Conservation (phyloP, 2,797 vertebrate genomes). For the Myotis myotis region DNA sequence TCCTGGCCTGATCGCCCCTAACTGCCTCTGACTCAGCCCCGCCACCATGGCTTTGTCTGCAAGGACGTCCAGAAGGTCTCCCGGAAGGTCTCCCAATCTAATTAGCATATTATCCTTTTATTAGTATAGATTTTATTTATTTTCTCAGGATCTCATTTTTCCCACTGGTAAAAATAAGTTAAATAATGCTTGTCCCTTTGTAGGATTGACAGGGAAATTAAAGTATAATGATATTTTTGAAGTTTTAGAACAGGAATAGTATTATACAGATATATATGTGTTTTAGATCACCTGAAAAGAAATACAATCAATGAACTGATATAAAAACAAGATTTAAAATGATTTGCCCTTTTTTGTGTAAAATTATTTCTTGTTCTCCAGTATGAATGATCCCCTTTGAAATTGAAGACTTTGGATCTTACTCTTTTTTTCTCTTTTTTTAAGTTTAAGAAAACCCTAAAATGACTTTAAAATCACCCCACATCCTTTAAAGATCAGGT, state of each 20-base stretch:
- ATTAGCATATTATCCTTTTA: no score
- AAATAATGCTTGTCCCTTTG: neutral
- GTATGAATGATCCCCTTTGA: constrained; percentile 16
- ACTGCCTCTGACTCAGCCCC: no score
- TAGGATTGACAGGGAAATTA: neutral
- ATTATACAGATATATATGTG: neutral
- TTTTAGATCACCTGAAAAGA: neutral
- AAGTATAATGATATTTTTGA: neutral
- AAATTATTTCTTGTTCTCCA: constrained; percentile 6
- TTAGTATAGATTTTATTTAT: neutral
- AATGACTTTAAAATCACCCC: constrained; percentile 32
- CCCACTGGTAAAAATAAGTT: neutral
- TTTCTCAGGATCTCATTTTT: neutral
- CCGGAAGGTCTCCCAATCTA: no score
- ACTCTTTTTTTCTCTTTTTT: neutral
- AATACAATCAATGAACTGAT: neutral
- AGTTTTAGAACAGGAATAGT: neutral
- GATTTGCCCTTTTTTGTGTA: neutral
- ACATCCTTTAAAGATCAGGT: constrained; percentile 53
- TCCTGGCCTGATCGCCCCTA: no score
- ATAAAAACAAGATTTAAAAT: neutral
- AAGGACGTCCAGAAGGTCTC: no score
- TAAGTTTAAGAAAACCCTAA: constrained; percentile 18
- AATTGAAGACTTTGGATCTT: constrained; percentile 30
- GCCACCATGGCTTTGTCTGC: no score